Percentiles rank a stretch among this genome's conserved stretches.
These are phyloP conservation scores for Calvadosia cruxmelitensis DNA, from an alignment of 30 jellyfish, hydroid and myxozoan genomes.

Conservation along the genomic window DNA sequence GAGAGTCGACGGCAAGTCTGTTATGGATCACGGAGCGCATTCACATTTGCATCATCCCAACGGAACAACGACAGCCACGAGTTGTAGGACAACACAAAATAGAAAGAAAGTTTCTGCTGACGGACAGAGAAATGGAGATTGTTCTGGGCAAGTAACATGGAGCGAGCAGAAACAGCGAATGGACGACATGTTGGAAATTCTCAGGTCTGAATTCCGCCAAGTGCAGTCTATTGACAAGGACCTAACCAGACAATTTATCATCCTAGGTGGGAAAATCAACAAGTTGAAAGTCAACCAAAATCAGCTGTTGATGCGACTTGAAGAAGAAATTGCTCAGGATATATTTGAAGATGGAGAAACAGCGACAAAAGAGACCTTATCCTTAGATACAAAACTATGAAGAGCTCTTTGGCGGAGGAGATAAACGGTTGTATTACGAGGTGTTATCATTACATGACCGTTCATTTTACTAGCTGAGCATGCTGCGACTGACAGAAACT, in stretches of 20 bases:
- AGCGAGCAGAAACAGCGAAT: constrained; percentile 50
- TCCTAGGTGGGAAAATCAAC: constrained; percentile 70
- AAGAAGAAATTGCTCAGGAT: constrained; percentile 9
- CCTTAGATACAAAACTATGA: neutral
- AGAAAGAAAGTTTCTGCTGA: too few relatives aligned
- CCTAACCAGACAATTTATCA: constrained; percentile 77
- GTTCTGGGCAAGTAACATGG: constrained; percentile 20
- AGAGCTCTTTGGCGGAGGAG: too few relatives aligned
- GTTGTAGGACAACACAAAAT: too few relatives aligned
- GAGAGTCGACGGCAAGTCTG: too few relatives aligned
- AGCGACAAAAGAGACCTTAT: neutral
- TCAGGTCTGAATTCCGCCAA: constrained; percentile 59
- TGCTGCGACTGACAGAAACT: too few relatives aligned
- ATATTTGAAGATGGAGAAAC: constrained; percentile 13
- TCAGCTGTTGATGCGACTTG: constrained; percentile 15
- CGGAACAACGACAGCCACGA: too few relatives aligned
- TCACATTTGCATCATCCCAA: too few relatives aligned
- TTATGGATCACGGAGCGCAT: too few relatives aligned
- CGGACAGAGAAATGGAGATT: too few relatives aligned
- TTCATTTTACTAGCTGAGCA: too few relatives aligned
- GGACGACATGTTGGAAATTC: constrained; percentile 47
- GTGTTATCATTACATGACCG: too few relatives aligned
- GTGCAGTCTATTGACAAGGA: constrained; percentile 70
- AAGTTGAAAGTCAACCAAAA: constrained; percentile 38
- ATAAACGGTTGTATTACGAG: too few relatives aligned